Evolutionary conservation across 2,888 invertebrate species (phyloP), one percentile per base, ranked within the genome.

Genomic region (Standfussiana lucernea): DNA sequence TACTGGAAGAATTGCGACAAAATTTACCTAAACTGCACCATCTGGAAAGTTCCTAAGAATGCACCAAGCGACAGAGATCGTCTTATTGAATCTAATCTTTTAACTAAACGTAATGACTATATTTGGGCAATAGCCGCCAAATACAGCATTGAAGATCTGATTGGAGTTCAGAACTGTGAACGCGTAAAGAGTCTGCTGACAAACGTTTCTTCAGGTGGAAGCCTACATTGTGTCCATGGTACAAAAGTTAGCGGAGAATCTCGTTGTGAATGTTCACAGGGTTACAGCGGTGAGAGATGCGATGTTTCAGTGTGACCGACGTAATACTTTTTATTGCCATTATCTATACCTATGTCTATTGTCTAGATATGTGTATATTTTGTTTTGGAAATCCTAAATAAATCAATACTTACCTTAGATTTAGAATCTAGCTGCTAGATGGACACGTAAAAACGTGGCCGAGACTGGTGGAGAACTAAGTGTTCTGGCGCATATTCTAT

Each of bases 1-100:
- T 66, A 72, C 67, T 66, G 97, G 93, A 97, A 6, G 15, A 6
- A 5, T 4, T 7, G 8, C 1, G 35, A 62, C 35, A 10, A 35
- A 13, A 21, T 21, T 35, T 0, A 35, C 35, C 0, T 21, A 13
- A 61, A 61, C 61, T 61, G 35, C 24, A 4, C 5, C 97, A 11
- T 18, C 61, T 45, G 18, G 21, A 13, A 66, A 72, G 10, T 66
- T 21, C 10, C 67, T 28, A 72, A 15, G 21, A 35, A 28, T 45
- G 8, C 32, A 10, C 28, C n/a, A 1, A 2, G 3, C 0, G 10
- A 65, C 13, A 13, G 0, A 4, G 7, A 18, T 5, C 24, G 5
- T 61, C 35, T 35, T 1, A 35, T 1, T 61, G 35, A 24, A 61
- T 35, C 21, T 35, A 35, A 61, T 61, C 10, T 21, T 61, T 10